phyloP scores from a whole-genome alignment of 2,113 vertebrate species.

The Perca schrenkii region DNA sequence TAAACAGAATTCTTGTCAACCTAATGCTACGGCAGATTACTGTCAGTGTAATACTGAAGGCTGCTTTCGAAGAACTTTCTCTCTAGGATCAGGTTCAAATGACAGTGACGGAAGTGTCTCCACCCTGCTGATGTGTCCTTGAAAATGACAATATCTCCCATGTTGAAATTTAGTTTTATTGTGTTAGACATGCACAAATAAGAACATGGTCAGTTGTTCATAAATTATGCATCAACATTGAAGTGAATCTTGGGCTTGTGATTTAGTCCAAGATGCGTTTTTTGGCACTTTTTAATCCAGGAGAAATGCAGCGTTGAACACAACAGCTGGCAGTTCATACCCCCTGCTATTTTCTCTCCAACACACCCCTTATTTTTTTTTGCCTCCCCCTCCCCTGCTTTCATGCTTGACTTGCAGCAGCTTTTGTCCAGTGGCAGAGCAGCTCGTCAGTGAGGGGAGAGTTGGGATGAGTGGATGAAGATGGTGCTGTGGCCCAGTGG shows the following conservation, averaged over 20 bases:
- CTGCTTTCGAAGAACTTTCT: slow-evolving; percentile 35
- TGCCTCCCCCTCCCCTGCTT: slow-evolving; percentile 66
- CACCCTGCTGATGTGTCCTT: slow-evolving; percentile 19
- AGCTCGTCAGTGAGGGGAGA: slow-evolving; percentile 66
- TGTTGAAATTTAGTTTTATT: slow-evolving; percentile 2
- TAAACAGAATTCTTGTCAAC: slow-evolving; percentile 20
- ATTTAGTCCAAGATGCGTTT: slow-evolving; percentile 73
- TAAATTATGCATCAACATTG: slow-evolving; percentile 49
- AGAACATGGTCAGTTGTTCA: slow-evolving; percentile 5
- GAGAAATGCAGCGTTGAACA: slow-evolving; percentile 82
- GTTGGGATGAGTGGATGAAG: slow-evolving; percentile 47
- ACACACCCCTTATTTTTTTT: slow-evolving; percentile 74
- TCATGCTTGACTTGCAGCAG: slow-evolving; percentile 89
- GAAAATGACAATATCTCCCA: slow-evolving; percentile 23
- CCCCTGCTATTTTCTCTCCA: slow-evolving; percentile 70
- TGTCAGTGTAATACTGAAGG: neutral
- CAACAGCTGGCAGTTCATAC: slow-evolving; percentile 88
- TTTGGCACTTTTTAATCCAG: slow-evolving; percentile 68
- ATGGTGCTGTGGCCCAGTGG: slow-evolving; percentile 65
- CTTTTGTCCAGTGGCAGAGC: slow-evolving; percentile 85
- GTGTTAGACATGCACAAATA: slow-evolving; percentile 1
- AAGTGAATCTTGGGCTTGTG: slow-evolving; percentile 37
- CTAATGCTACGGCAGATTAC: slow-evolving; percentile 2
- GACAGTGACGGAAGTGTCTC: neutral
- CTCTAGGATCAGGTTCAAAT: slow-evolving; percentile 30